A percentile compares a stretch with the other conserved stretches of the same genome.
Evolutionary conservation across 2,113 vertebrate genomes (phyloP).

Genomic region (Scomber japonicus): DNA sequence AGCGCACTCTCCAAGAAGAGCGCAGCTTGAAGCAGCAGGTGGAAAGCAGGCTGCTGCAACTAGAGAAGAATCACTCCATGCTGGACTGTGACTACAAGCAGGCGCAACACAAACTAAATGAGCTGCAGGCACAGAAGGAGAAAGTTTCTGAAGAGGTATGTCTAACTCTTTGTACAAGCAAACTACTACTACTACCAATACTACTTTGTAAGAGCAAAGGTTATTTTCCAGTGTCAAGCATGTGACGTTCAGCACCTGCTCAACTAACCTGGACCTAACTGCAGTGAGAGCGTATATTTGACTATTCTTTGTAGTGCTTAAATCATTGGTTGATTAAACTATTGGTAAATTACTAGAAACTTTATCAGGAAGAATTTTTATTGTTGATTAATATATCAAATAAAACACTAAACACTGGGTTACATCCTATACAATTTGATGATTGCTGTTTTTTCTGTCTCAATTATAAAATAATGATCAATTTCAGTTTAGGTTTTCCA

Average conservation of each 20-base stretch:
- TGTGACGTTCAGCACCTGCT: neutral
- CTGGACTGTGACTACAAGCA: conserved; percentile 96
- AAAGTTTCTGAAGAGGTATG: conserved; percentile 92
- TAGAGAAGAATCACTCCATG: conserved; percentile 92
- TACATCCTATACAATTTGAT: no score
- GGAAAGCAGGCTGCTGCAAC: conserved; percentile 91
- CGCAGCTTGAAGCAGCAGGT: conserved; percentile 90
- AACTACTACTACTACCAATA: no score
- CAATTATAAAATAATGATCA: no score
- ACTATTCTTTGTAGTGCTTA: no score
- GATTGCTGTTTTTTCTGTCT: no score
- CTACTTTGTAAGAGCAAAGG: neutral
- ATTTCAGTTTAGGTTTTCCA: no score
- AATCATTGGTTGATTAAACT: no score
- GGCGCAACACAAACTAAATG: conserved; percentile 88
- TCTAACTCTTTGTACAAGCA: neutral
- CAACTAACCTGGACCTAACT: neutral
- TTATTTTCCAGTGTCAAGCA: neutral
- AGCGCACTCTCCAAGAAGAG: conserved; percentile 92
- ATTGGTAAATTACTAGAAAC: no score
- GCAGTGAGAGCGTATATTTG: no score
- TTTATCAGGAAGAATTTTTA: no score
- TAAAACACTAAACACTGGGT: no score
- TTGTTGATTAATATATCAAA: no score
- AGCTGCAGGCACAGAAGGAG: conserved; percentile 90